A percentile compares a stretch with the other conserved stretches of the same genome.
Conservation (phyloP, 2,113 vertebrate genomes). For the Thryonomys swinderianus region DNA sequence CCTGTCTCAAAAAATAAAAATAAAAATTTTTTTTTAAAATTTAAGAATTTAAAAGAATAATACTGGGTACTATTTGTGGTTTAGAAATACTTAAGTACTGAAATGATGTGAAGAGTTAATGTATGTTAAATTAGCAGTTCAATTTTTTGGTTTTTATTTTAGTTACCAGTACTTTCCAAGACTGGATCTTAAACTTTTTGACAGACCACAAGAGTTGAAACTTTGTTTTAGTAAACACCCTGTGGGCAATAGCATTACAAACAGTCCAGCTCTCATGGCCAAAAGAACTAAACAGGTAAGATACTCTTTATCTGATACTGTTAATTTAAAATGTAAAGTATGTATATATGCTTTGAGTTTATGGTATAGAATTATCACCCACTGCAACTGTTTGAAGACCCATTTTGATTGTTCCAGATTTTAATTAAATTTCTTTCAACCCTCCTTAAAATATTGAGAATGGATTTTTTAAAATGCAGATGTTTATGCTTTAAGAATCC, state of each 20-base stretch:
- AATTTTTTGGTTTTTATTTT: slow-evolving; percentile 73
- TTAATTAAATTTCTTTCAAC: slow-evolving; percentile 20
- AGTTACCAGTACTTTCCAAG: slow-evolving; percentile 96
- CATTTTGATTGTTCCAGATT: slow-evolving; percentile 16
- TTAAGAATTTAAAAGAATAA: slow-evolving; percentile 36
- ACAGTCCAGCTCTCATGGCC: slow-evolving; percentile 96
- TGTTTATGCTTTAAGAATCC: slow-evolving; percentile 50
- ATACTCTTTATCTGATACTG: slow-evolving; percentile 59
- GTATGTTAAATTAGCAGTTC: slow-evolving; percentile 68
- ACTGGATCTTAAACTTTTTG: slow-evolving; percentile 93
- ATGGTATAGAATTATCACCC: slow-evolving; percentile 1
- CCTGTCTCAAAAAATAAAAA: too few species aligned
- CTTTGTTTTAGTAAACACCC: slow-evolving; percentile 90
- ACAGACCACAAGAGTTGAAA: slow-evolving; percentile 91
- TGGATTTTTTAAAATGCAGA: slow-evolving; percentile 43
- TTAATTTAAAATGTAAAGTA: slow-evolving; percentile 63
- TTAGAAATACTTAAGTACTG: slow-evolving; percentile 55
- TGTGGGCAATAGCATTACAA: slow-evolving; percentile 90
- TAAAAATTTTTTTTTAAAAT: too few species aligned
- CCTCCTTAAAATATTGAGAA: not conserved
- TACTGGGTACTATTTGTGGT: slow-evolving; percentile 28
- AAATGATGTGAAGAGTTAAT: slow-evolving; percentile 65
- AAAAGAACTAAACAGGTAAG: slow-evolving; percentile 98
- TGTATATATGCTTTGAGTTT: slow-evolving; percentile 45
- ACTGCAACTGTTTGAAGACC: slow-evolving; percentile 12